Evolutionary conservation across 2,888 invertebrate species (phyloP).

Genomic region (Polymixis flavicincta): DNA sequence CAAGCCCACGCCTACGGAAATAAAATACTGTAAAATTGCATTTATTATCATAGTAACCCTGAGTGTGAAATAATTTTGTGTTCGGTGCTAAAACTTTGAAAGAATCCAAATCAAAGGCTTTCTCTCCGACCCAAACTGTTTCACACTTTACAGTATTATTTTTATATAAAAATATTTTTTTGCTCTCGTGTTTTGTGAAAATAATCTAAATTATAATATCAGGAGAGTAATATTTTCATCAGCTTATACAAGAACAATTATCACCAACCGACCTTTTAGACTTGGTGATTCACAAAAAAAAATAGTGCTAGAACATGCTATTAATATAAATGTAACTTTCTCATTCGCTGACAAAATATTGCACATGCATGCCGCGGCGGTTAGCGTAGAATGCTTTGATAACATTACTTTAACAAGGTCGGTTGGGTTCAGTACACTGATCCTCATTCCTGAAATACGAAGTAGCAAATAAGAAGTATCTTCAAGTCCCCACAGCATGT

Average conservation of each 20-base stretch:
- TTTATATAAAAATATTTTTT: no score
- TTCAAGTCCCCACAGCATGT: not conserved
- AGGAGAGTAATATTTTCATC: not conserved
- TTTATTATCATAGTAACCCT: not conserved
- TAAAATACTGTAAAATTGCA: not conserved
- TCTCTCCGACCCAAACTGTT: not conserved
- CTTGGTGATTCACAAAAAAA: not conserved
- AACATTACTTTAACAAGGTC: conserved; percentile 2
- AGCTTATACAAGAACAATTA: not conserved
- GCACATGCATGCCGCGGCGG: not conserved
- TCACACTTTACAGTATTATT: not conserved
- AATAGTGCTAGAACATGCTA: not conserved
- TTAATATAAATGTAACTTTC: not conserved
- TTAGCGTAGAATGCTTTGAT: not conserved
- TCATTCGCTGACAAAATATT: conserved; percentile 17
- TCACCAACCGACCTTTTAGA: not conserved
- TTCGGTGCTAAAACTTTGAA: not conserved
- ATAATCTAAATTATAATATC: not conserved
- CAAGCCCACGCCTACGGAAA: no score
- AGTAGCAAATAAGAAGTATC: not conserved
- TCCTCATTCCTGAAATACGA: not conserved
- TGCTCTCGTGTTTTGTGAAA: not conserved
- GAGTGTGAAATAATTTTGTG: not conserved
- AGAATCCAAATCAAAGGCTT: not conserved
- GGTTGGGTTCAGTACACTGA: not conserved